Conservation (phyloP, 2,113 vertebrate species). For the Athene cunicularia region DNA sequence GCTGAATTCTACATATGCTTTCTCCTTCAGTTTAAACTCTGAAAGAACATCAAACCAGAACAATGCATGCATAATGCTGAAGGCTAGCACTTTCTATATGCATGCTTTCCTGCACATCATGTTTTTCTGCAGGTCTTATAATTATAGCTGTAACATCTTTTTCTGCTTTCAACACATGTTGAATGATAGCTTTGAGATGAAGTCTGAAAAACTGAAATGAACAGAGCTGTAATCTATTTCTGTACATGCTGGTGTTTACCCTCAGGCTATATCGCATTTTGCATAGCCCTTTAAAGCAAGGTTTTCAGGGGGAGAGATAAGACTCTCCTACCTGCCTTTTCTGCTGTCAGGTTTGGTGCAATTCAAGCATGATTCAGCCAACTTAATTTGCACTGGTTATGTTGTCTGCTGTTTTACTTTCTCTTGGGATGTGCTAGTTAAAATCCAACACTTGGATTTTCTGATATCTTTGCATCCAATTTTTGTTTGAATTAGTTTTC, state of each 20-base stretch:
- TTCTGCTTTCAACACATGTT: not conserved
- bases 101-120: not conserved
- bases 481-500: not conserved
- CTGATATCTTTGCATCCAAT: not conserved
- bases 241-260: not conserved
- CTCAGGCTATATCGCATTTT: not conserved
- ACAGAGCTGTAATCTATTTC: not conserved
- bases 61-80: not conserved
- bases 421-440: not conserved
- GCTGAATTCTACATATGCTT: not conserved
- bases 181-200: not conserved
- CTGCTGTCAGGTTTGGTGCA: not conserved
- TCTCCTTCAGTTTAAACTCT: not conserved
- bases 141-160: not conserved
- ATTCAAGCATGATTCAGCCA: not conserved
- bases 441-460: rapidly evolving
- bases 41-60: not conserved
- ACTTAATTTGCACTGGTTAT: not conserved
- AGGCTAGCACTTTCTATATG: not conserved
- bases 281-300: not conserved
- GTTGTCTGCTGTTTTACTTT: not conserved
- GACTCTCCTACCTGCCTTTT: not conserved
- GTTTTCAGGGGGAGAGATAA: not conserved
- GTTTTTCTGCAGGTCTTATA: not conserved
- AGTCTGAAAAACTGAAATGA: not conserved